These are phyloP conservation scores for Dasysyrphus albostriatus DNA, from an alignment of 2,888 invertebrate genomes.

Conservation along the genomic window DNA sequence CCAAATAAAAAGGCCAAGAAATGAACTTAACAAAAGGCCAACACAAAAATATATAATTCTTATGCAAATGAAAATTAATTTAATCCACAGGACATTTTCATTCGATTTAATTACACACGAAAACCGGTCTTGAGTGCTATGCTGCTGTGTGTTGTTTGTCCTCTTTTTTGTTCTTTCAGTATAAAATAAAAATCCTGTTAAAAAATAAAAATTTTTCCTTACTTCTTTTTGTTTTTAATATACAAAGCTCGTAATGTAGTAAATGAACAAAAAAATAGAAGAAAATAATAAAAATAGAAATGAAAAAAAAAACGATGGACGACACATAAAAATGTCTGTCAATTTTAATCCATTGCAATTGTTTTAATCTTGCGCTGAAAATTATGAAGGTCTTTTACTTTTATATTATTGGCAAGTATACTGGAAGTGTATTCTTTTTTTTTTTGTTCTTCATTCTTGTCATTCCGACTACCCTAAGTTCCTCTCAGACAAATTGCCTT, in stretches of 20 bases:
- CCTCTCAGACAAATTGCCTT: conserved; percentile 68
- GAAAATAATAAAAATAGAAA: conserved; percentile 6
- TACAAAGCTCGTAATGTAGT: conserved; percentile 27
- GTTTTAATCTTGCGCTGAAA: conserved; percentile 80
- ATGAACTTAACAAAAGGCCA: conserved; percentile 39
- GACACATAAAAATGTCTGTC: conserved; percentile 76
- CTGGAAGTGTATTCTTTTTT: not conserved
- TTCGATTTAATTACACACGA: conserved; percentile 84
- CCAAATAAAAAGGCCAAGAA: conserved; percentile 24
- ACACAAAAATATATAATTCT: conserved; percentile 78
- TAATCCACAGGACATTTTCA: conserved; percentile 83
- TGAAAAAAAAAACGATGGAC: conserved; percentile 48
- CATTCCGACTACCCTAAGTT: conserved; percentile 34
- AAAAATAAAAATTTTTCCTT: conserved; percentile 24
- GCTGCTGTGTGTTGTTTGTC: conserved; percentile 26
- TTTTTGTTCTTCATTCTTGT: not conserved
- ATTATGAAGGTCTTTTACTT: conserved; percentile 82
- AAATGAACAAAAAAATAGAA: conserved; percentile 20
- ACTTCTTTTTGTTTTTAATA: not conserved
- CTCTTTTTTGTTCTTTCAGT: conserved; percentile 72
- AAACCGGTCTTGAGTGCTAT: conserved; percentile 82
- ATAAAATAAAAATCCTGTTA: conserved; percentile 60
- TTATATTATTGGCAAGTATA: conserved; percentile 73
- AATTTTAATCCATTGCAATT: conserved; percentile 81
- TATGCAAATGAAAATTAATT: conserved; percentile 84